Evolutionary conservation across 2,797 vertebrate genomes (phyloP), one percentile per base, ranked within the genome.

Genomic region (Phoeniculus purpureus): DNA sequence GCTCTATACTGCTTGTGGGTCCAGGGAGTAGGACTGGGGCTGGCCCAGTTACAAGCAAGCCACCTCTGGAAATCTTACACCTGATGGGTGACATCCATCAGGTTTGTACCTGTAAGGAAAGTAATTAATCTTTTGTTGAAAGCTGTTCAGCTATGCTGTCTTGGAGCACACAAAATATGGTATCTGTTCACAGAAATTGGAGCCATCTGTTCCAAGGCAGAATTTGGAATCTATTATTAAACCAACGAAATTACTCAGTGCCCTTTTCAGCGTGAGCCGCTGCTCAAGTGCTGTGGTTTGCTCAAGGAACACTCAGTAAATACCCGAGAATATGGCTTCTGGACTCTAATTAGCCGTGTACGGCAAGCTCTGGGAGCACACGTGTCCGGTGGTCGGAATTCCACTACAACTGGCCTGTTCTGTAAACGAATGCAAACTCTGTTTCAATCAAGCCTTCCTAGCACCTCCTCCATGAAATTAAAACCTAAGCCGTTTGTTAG

Each of bases 11-110:
- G 5, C 43, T 17, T 1, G 0, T 8, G 27, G 15, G 14, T 7
- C 2, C 0, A 29, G 15, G 12, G 5, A 21, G 50, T 1, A 0
- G 19, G 61, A 43, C 1, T 1, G 26, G 26, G 34, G 66, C 12
- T 20, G 37, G 45, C 64, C 11, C 27, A 52, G 62, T 23, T 32
- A 25, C 1, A 5, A 87, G 55, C 19, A 48, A 71, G 6, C 20
- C 22, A 62, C 9, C 19, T 84, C 76, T 80, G 32, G 22, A 66
- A 73, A 67, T 48, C 45, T 78, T 58, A 15, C 4, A 78, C 47
- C 22, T 52, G 43, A 31, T 58, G 22, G n/a, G n/a, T 11, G 32
- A 37, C 16, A 65, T 52, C 59, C 23, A 40, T 68, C 59, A 83
- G 25, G 22, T 65, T 62, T 72, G 19, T 55, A 64, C 17, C 52